Conservation (phyloP, 1,140 invertebrate genomes). For the Trigoniulus corallinus region DNA sequence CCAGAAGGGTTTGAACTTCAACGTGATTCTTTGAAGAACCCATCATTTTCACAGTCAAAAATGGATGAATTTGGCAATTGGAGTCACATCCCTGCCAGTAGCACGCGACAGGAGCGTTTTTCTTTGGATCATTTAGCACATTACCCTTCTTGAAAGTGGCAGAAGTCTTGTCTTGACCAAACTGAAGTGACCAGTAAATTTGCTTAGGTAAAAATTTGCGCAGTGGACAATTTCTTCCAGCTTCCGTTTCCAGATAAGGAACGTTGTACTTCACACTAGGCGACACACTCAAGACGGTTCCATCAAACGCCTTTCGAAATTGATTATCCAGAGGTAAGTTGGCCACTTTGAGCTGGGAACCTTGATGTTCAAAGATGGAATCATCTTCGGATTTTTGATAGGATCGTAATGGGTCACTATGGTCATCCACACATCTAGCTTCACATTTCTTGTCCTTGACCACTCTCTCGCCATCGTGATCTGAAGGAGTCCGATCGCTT, state of each 20-base stretch:
- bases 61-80: no score
- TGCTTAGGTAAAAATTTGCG: slow-evolving; percentile 59
- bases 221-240: slow-evolving; percentile 54
- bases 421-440: slow-evolving; percentile 43
- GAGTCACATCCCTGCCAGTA: no score
- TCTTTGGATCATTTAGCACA: slow-evolving; percentile 4
- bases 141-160: background rate
- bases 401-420: slow-evolving; percentile 57
- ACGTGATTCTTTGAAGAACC: no score
- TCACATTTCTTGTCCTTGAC: no score
- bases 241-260: slow-evolving; percentile 75
- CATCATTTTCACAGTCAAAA: no score
- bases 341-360: slow-evolving; percentile 30
- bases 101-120: no score
- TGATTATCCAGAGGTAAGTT: slow-evolving; percentile 43
- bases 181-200: slow-evolving; percentile 50
- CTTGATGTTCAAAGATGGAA: slow-evolving; percentile 7
- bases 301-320: slow-evolving; percentile 55
- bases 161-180: slow-evolving; percentile 16
- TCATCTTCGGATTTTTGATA: slow-evolving; percentile 42
- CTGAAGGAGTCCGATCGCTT: slow-evolving; percentile 22
- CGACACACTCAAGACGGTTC: slow-evolving; percentile 61
- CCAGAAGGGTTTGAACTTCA: slow-evolving; percentile 50
- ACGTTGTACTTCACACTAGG: slow-evolving; percentile 68
- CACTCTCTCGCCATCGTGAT: slow-evolving; percentile 32